These are phyloP conservation scores for Electrona antarctica DNA, from an alignment of 2,113 vertebrate species.

Conservation along the genomic window DNA sequence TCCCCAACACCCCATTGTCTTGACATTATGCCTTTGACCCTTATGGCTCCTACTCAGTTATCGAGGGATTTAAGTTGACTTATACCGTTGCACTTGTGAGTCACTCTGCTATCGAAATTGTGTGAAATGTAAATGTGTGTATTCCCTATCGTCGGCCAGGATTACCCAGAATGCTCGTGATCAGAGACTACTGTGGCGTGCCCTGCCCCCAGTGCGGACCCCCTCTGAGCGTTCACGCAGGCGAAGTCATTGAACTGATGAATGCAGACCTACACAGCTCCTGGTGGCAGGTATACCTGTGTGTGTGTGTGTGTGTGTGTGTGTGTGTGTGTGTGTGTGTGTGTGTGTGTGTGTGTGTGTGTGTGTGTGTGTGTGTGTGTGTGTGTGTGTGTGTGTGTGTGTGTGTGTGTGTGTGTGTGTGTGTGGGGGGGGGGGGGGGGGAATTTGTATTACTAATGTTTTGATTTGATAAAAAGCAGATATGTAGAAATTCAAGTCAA, in stretches of 20 bases:
- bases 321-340: constrained; percentile 4
- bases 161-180: constrained; percentile 92
- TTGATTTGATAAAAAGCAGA: too few relatives aligned
- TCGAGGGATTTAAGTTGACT: too few relatives aligned
- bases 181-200: constrained; percentile 85
- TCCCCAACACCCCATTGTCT: not conserved
- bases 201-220: constrained; percentile 84
- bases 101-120: not conserved
- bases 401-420: constrained; percentile 9
- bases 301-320: constrained; percentile 24
- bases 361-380: constrained; percentile 15
- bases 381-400: constrained; percentile 16
- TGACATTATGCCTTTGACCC: too few relatives aligned
- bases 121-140: constrained; percentile 8
- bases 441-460: too few relatives aligned
- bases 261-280: constrained; percentile 88
- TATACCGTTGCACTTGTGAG: too few relatives aligned
- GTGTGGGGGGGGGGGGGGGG: too few relatives aligned
- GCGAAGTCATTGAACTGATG: constrained; percentile 90
- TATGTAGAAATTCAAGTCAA: too few relatives aligned
- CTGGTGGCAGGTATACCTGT: constrained; percentile 91
- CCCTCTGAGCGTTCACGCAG: constrained; percentile 83
- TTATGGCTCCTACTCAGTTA: too few relatives aligned
- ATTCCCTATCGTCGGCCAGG: constrained; percentile 74
- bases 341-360: not conserved